Conservation (phyloP, 2,888 invertebrate species). For the Tuta absoluta region DNA sequence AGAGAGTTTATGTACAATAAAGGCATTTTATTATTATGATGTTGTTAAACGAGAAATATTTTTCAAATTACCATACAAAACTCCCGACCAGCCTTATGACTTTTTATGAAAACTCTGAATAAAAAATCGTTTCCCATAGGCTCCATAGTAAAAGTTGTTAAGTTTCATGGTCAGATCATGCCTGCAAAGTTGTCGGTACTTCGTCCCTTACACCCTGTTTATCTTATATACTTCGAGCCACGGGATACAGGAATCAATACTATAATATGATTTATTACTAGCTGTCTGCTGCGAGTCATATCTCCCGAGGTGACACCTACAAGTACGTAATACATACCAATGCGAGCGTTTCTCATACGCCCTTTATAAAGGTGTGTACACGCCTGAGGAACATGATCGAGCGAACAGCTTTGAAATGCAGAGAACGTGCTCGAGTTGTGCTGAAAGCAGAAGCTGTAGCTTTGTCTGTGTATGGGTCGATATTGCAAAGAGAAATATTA, state of each 20-base stretch:
- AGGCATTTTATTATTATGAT: too few relatives aligned
- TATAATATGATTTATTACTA: slow-evolving; percentile 23
- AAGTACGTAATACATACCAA: slow-evolving; percentile 25
- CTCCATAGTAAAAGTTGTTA: too few relatives aligned
- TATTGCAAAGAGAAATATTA: not conserved
- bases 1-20: too few relatives aligned
- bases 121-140: too few relatives aligned
- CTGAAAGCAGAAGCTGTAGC: not conserved
- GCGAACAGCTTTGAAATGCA: not conserved
- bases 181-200: too few relatives aligned
- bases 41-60: too few relatives aligned
- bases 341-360: slow-evolving; percentile 8
- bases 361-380: slow-evolving; percentile 14
- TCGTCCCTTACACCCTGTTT: too few relatives aligned
- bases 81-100: too few relatives aligned
- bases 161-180: too few relatives aligned
- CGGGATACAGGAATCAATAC: slow-evolving; percentile 12
- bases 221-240: not conserved
- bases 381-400: not conserved
- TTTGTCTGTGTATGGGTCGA: not conserved
- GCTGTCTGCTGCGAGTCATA: slow-evolving; percentile 20
- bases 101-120: too few relatives aligned
- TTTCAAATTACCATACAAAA: too few relatives aligned
- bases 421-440: not conserved
- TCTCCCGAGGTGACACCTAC: slow-evolving; percentile 21